Evolutionary conservation across 2,113 vertebrate species (phyloP).

Genomic region (Aspidoscelis tigris): DNA sequence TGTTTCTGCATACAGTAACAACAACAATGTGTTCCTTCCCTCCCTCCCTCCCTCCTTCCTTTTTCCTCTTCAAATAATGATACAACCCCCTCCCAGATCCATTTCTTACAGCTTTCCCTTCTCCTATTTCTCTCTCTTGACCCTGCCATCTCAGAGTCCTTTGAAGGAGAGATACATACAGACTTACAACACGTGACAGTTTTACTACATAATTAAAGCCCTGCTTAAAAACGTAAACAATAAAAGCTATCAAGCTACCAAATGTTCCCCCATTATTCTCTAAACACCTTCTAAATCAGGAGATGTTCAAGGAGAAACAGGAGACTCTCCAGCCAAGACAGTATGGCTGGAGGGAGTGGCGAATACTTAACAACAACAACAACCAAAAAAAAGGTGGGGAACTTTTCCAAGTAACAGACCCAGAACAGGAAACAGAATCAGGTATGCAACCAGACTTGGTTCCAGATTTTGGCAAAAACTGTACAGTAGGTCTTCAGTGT

Average conservation of each 20-base stretch:
- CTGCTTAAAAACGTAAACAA: conserved; percentile 2
- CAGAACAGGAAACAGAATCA: too few species aligned
- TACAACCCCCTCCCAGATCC: too few species aligned
- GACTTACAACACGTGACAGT: not conserved
- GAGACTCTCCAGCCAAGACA: conserved; percentile 5
- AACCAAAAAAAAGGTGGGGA: too few species aligned
- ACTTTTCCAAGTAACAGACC: too few species aligned
- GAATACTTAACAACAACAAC: not conserved
- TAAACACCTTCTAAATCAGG: conserved; percentile 13
- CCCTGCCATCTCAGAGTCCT: not conserved
- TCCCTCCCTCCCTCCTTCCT: too few species aligned
- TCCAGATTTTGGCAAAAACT: too few species aligned
- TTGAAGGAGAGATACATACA: not conserved
- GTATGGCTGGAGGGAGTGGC: conserved; percentile 29
- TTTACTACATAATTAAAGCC: conserved; percentile 18
- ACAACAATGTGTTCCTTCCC: too few species aligned
- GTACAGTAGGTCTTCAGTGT: too few species aligned
- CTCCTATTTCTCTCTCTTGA: not conserved
- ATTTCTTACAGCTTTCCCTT: not conserved
- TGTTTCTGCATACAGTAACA: too few species aligned
- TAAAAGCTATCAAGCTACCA: conserved; percentile 41
- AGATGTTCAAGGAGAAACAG: conserved; percentile 61
- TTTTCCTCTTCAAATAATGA: not conserved
- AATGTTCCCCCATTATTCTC: not conserved
- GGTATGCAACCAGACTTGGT: too few species aligned